A percentile compares a stretch with the other conserved stretches of the same genome.
These are phyloP conservation scores for Bombus sylvicola DNA, from an alignment of 1,140 invertebrate species.

Conservation along the genomic window DNA sequence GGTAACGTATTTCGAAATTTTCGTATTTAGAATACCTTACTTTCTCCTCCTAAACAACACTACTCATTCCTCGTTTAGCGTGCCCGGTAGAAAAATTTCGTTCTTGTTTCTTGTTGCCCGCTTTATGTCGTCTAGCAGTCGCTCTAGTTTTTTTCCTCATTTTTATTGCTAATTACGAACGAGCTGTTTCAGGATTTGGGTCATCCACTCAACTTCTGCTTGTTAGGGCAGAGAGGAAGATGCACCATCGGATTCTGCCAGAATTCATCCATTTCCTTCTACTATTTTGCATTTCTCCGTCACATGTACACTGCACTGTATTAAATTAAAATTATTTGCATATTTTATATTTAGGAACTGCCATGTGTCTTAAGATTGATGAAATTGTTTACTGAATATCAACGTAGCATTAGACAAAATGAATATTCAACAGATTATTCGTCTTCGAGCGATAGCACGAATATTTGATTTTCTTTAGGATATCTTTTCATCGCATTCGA, in stretches of 20 bases:
- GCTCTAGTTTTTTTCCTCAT: constrained; percentile 22
- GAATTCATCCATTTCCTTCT: background rate
- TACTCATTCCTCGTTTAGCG: background rate
- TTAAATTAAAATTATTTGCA: background rate
- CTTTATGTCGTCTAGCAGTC: constrained; percentile 3
- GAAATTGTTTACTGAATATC: background rate
- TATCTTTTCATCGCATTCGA: too few relatives aligned
- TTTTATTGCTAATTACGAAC: constrained; percentile 56
- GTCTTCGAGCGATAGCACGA: too few relatives aligned
- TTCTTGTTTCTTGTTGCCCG: constrained; percentile 3
- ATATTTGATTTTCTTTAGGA: background rate
- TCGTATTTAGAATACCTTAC: background rate
- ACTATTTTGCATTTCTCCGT: background rate
- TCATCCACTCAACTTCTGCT: constrained; percentile 48
- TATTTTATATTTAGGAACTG: background rate
- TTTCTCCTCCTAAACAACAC: background rate
- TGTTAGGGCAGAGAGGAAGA: constrained; percentile 46
- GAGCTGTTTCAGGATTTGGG: constrained; percentile 38
- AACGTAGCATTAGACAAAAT: background rate
- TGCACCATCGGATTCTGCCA: constrained; percentile 28
- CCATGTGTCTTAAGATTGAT: background rate
- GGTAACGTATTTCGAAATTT: background rate
- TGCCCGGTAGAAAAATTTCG: background rate
- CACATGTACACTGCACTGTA: background rate
- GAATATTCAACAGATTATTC: background rate